Base-by-base conservation (phyloP, 2,797 vertebrate genomes). In the Scomberomorus guttatus region DNA sequence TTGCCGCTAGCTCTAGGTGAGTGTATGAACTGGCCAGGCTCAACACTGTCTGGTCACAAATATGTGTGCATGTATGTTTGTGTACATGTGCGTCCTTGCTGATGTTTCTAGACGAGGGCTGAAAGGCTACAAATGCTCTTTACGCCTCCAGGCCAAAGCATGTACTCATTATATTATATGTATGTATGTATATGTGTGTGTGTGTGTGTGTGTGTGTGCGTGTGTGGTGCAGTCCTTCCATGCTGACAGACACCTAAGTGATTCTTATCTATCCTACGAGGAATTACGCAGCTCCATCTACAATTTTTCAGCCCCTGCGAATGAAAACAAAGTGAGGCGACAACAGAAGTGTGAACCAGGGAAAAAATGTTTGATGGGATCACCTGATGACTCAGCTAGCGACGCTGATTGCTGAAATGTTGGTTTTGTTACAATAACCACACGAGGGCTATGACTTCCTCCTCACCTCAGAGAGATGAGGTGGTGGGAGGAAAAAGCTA, bases 321-420 rank as follows among this genome's bases (percentile, higher is more conserved):
- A 71, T 58, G 62, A 85, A 80, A 88, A 85, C 74, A 78, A 81
- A 86, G 68, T 11, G 3, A 79, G 75, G 66, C 62, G 72, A 69
- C 65, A 57, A 27, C 34, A 57, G 29, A 59, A 62, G 79, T 54
- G 75, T 72, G 75, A 84, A 67, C 27, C 37, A 24, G 60, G 46
- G 61, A 72, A 46, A 72, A 46, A 68, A 79, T 54, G 67, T 79
- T 65, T 71, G 77, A 82, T 60, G 66, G 51, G 72, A 86, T 84
- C 86, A 90, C 72, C 83, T 59, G 71, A 81, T 82, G 83, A 91
- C 82, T 89, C 83, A 86, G 50, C 68, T 42, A 20, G 63, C n/a
- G 6, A 66, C 20, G 29, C 50, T 0, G 64, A 67, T 55, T 76
- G 64, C 59, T 37, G 72, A 77, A 82, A 75, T 42, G 58, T 65